These are phyloP conservation scores for Thamnophis sirtalis DNA, from an alignment of 2,113 vertebrate genomes.

Conservation along the genomic window DNA sequence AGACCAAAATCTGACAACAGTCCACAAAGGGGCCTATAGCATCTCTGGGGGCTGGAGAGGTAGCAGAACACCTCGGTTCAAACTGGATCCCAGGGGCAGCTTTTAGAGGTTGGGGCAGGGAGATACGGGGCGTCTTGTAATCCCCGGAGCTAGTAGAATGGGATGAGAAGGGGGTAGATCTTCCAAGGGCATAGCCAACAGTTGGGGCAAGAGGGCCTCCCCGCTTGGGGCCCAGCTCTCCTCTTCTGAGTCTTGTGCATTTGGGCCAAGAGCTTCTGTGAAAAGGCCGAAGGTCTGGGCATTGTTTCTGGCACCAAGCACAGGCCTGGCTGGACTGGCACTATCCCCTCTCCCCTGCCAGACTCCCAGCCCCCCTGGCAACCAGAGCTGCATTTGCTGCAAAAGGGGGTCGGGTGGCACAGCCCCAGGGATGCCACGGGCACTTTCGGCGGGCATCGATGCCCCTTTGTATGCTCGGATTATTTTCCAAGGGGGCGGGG, in stretches of 20 bases:
- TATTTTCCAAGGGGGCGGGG: not conserved
- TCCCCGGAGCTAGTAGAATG: not conserved
- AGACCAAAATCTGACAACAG: not conserved
- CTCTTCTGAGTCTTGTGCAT: not conserved
- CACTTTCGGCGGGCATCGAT: not conserved
- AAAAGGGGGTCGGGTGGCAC: not conserved
- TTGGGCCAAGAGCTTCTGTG: not conserved
- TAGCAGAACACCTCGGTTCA: not conserved
- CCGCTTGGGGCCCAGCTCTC: not conserved
- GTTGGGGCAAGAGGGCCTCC: not conserved
- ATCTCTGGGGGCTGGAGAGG: not conserved
- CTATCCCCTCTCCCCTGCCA: not conserved
- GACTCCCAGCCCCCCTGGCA: not conserved
- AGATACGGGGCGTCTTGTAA: not conserved
- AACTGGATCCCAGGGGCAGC: not conserved
- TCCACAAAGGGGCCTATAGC: not conserved
- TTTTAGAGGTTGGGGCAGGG: not conserved
- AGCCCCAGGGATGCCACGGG: not conserved
- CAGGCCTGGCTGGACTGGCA: not conserved
- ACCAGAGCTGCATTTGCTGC: not conserved
- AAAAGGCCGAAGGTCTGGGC: not conserved
- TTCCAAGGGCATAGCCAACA: not conserved
- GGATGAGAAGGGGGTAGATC: not conserved
- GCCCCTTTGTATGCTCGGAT: not conserved
- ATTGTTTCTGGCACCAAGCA: not conserved